Conservation (phyloP, 1,140 invertebrate genomes). For the Drosophila sulfurigaster region DNA sequence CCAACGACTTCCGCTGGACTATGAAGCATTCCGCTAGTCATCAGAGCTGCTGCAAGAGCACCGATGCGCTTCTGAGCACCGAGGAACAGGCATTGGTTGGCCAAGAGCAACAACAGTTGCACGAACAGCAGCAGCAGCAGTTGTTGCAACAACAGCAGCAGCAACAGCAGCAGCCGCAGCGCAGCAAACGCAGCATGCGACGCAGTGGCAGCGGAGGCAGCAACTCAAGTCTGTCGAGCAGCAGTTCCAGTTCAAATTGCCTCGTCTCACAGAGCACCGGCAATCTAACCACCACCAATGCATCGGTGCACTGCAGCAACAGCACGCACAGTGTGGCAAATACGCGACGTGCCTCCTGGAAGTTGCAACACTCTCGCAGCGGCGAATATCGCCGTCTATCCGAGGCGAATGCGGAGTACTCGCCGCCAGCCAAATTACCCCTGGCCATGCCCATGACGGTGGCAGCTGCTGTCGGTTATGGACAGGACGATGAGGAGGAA, state of each 20-base stretch:
- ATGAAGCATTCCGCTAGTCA: conserved; percentile 79
- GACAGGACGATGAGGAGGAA: conserved; percentile 61
- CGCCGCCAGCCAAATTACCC: conserved; percentile 67
- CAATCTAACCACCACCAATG: conserved; percentile 63
- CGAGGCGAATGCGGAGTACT: conserved; percentile 66
- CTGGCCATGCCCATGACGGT: conserved; percentile 23
- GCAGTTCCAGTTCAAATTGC: conserved; percentile 71
- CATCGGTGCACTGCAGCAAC: conserved; percentile 64
- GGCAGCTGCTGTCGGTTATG: conserved; percentile 38
- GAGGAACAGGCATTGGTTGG: conserved; percentile 44
- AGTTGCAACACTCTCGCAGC: conserved; percentile 70
- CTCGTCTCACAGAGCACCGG: conserved; percentile 67
- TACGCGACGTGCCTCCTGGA: conserved; percentile 72
- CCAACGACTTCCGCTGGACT: conserved; percentile 80
- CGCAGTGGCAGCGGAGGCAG: conserved; percentile 55
- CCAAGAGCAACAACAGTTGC: conserved; percentile 17
- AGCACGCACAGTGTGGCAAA: conserved; percentile 61
- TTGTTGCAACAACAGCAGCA: conserved; percentile 14
- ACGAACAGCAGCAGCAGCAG: conserved; percentile 11
- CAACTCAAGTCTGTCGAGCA: conserved; percentile 77
- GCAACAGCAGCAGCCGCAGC: conserved; percentile 21
- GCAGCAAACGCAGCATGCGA: conserved; percentile 47
- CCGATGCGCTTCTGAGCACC: conserved; percentile 67
- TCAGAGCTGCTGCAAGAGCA: conserved; percentile 79
- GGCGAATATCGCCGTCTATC: conserved; percentile 72